These are phyloP conservation scores for Eulithis prunata DNA, from an alignment of 2,888 invertebrate genomes.

Conservation along the genomic window DNA sequence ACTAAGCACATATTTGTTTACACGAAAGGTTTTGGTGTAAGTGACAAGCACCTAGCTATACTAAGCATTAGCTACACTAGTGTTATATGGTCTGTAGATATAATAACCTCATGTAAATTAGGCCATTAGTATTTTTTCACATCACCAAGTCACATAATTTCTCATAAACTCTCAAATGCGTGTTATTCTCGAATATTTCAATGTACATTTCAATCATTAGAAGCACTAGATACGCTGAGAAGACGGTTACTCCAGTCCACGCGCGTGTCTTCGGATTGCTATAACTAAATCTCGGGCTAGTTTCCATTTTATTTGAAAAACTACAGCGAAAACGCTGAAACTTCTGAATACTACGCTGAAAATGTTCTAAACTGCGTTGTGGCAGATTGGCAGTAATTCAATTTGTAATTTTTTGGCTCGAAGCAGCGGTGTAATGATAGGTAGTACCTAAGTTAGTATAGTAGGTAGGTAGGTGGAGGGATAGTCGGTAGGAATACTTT, in stretches of 20 bases:
- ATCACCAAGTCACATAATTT: slow-evolving; percentile 45
- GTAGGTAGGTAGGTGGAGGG: too few species aligned
- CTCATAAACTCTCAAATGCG: slow-evolving; percentile 64
- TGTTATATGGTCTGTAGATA: too few species aligned
- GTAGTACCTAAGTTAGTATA: too few species aligned
- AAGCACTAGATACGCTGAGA: slow-evolving; percentile 67
- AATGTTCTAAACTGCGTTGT: slow-evolving; percentile 6
- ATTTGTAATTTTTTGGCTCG: neutral
- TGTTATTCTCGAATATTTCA: slow-evolving; percentile 67
- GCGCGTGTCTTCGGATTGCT: slow-evolving; percentile 59
- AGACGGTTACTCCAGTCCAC: slow-evolving; percentile 75
- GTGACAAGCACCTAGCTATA: too few species aligned
- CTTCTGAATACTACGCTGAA: too few species aligned
- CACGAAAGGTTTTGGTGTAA: too few species aligned
- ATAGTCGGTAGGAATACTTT: too few species aligned
- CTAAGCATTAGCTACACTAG: too few species aligned
- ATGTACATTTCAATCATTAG: slow-evolving; percentile 72
- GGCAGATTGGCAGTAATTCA: neutral
- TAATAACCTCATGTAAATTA: too few species aligned
- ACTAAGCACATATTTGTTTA: too few species aligned
- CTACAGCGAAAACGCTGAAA: neutral
- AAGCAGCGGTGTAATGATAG: too few species aligned
- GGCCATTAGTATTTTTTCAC: slow-evolving; percentile 1
- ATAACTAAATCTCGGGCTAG: slow-evolving; percentile 60
- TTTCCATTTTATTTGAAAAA: slow-evolving; percentile 48